Evolutionary conservation across 2,888 invertebrate genomes (phyloP).

Genomic region (Dioctria linearis): DNA sequence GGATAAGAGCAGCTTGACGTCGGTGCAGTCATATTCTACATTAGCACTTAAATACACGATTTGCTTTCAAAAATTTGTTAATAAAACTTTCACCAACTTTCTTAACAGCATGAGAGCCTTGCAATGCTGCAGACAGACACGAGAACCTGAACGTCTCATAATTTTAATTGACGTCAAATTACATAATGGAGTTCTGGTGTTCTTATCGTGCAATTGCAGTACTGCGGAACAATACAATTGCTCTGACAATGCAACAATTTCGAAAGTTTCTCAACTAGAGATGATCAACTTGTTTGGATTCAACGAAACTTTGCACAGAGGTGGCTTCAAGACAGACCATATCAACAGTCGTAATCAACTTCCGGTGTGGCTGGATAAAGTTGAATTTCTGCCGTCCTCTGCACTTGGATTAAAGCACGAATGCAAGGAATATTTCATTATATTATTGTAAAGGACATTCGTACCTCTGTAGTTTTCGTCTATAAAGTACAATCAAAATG

Average conservation of each 20-base stretch:
- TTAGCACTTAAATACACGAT: not conserved
- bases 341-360: slow-evolving; percentile 28
- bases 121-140: not conserved
- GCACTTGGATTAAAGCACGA: too few relatives aligned
- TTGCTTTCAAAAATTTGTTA: slow-evolving; percentile 12
- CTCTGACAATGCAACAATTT: slow-evolving; percentile 38
- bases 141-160: slow-evolving; percentile 29
- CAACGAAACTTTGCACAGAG: not conserved
- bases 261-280: not conserved
- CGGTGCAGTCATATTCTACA: not conserved
- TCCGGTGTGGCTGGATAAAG: slow-evolving; percentile 8
- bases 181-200: slow-evolving; percentile 47
- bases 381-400: not conserved
- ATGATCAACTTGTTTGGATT: slow-evolving; percentile 26
- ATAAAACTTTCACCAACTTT: slow-evolving; percentile 18
- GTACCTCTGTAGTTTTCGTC: too few relatives aligned
- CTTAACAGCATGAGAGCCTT: slow-evolving; percentile 1
- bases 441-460: too few relatives aligned
- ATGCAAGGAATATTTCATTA: too few relatives aligned
- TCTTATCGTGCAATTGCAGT: slow-evolving; percentile 51
- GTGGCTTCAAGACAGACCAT: slow-evolving; percentile 20
- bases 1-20: too few relatives aligned
- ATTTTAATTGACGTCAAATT: slow-evolving; percentile 52
- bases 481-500: too few relatives aligned
- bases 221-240: slow-evolving; percentile 42